Base-by-base conservation (phyloP, 2,113 vertebrate species). In the Vulpes lagopus region DNA sequence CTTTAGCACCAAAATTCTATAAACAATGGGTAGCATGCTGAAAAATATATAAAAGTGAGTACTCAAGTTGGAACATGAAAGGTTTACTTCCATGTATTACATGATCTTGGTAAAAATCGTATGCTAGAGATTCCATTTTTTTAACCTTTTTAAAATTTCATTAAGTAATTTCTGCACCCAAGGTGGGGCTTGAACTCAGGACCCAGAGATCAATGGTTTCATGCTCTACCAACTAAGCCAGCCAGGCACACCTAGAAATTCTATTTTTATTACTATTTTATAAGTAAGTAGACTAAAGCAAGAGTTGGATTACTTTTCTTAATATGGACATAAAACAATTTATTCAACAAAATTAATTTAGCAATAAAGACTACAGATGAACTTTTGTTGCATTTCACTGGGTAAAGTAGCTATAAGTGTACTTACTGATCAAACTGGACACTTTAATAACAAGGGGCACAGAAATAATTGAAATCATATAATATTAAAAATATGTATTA, bases 401-500 rank as follows among this genome's bases (percentile, higher is more conserved):
- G 27, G 20, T 38, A 81, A 6, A 91, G 6, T 84, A 59, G 60
- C 22, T 20, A 8, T 35, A 84, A 30, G 14, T 90, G 20, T 38
- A 65, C 12, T 49, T 93, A 73, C 30, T 76, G n/a, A 94, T 80
- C 32, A 91, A 91, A 91, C n/a, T 51, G 14, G 32, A 53, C 1
- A 76, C 25, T 92, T 92, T 60, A 12, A 87, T 71, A 91, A 82
- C 49, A 80, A 49, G 55, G 2, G 10, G 12, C 4, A 60, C 10
- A 55, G 79, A 95, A 83, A 71, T 96, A 94, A 86, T 3, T 81
- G 30, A 92, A 90, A 83, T 80, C 23, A 49, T 23, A 32, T 49
- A 32, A 76, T 74, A 74, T 35, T 51, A 0, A 82, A 96, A 80
- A 81, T 89, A 55, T 15, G 19, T 69, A 80, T 79, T 79, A 30